Conservation (phyloP, 2,113 vertebrate genomes). For the Cryptoleucopteryx plumbea region DNA sequence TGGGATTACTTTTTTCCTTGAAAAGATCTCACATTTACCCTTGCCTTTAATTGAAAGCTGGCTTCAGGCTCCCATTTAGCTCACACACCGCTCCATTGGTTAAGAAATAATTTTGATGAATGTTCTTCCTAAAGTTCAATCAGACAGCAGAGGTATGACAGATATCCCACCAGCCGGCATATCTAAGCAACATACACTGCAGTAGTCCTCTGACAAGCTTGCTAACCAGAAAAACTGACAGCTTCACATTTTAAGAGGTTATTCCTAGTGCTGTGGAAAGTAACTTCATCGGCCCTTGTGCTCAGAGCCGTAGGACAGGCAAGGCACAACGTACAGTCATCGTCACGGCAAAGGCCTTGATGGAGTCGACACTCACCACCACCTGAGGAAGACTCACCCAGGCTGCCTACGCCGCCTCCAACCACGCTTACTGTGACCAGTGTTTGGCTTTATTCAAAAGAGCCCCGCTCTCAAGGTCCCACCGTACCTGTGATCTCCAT, state of each 20-base stretch:
- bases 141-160: not conserved
- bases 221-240: not conserved
- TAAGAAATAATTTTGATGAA: not conserved
- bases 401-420: too few species aligned
- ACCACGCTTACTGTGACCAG: fast-evolving
- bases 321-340: fast-evolving
- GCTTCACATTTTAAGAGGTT: not conserved
- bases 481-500: too few species aligned
- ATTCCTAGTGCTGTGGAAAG: not conserved
- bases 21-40: not conserved
- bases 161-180: not conserved
- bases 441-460: not conserved
- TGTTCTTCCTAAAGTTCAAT: not conserved
- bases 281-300: not conserved
- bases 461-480: not conserved
- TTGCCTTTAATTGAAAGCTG: not conserved
- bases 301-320: not conserved
- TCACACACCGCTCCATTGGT: not conserved
- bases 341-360: not conserved
- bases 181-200: not conserved
- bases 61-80: not conserved
- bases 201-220: not conserved
- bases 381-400: not conserved
- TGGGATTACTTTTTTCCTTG: not conserved
- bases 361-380: not conserved